Evolutionary conservation across 2,888 invertebrate species (phyloP), one percentile per base, ranked within the genome.

Genomic region (Melanargia galathea): DNA sequence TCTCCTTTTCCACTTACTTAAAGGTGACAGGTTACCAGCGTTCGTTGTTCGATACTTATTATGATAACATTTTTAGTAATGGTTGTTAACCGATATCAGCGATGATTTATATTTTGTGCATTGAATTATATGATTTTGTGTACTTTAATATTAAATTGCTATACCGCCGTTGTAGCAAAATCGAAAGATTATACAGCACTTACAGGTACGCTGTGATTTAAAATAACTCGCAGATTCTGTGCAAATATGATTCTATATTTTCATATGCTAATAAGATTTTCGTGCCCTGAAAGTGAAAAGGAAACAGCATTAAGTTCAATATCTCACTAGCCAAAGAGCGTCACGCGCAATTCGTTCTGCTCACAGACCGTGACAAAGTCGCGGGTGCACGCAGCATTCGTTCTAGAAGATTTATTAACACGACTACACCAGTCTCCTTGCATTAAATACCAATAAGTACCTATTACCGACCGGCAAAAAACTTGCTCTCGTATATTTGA

Each of bases 261-360:
- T 2, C 30, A 30, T 30, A 51, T 8, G 7, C n/a, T 10, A 30
- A 30, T 52, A 46, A 45, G 43, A 62, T 65, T 63, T 69, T 64
- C 60, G 64, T 62, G 55, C 62, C 76, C 79, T 84, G 88, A 90
- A 88, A 89, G 90, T 88, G 88, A 90, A 88, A 90, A 83, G 83
- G 73, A 65, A 71, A 74, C 76, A 79, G 76, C 74, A 73, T 76
- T 77, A 75, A 70, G 77, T 75, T 74, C 59, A 66, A 73, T 77
- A 59, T 74, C 73, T 74, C 74, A 70, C 76, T 30, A 8, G 4
- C 30, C 10, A 51, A 26, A 10, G 73, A 72, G 74, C 72, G 76
- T 70, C 78, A 79, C 80, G 81, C 83, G 76, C 77, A 71, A 30
- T 71, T 70, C 73, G 69, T 76, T 78, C 46, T 64, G 56, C 62